Evolutionary conservation across 64 coral and sea anemone species (phyloP), one percentile per base, ranked within the genome.

Genomic region (Pocillopora verrucosa): DNA sequence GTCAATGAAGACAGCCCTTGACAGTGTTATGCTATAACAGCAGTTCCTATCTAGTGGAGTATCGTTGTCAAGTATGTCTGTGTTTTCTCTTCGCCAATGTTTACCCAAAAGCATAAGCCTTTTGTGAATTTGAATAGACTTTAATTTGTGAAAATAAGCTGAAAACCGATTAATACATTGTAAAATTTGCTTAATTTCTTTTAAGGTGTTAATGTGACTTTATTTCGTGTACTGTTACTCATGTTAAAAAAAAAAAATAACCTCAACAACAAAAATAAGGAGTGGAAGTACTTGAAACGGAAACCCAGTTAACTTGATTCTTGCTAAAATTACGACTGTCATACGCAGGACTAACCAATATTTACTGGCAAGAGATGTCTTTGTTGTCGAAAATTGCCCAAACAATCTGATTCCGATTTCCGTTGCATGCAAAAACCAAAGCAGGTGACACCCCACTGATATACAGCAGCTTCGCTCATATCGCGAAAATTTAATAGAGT

Each of bases 381-480:
- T 20, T 70, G 19, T 70, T 20, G 67, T 70, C n/a, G 67, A 70
- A 24, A 10, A 70, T n/a, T 70, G n/a, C 20, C 67, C 22, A n/a
- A 70, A 70, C 19, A 70, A 70, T 26, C 67, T 70, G 67, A 70
- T 25, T 70, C 67, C 67, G 67, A 70, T 70, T 70, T 70, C 22
- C 19, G 67, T 25, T 25, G 19, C 11, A 25, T 24, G 67, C 20
- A 70, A 70, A 25, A 20, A 24, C 67, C 16, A 70, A 70, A 20
- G n/a, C 11, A 70, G 11, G 67, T 25, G 20, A 70, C 25, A 22
- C 20, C 67, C 20, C 20, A 11, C 67, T 10, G 67, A 20, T 7
- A 20, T 22, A 24, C 67, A 24, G 67, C 22, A 24, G 11, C 20
- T 4, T n/a, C n/a, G n/a, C 20, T 70, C 25, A n/a, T 70, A 70